Percentiles rank a stretch among this genome's conserved stretches.
phyloP scores from a whole-genome alignment of 1,140 invertebrate genomes.

The Drosophila mauritiana region DNA sequence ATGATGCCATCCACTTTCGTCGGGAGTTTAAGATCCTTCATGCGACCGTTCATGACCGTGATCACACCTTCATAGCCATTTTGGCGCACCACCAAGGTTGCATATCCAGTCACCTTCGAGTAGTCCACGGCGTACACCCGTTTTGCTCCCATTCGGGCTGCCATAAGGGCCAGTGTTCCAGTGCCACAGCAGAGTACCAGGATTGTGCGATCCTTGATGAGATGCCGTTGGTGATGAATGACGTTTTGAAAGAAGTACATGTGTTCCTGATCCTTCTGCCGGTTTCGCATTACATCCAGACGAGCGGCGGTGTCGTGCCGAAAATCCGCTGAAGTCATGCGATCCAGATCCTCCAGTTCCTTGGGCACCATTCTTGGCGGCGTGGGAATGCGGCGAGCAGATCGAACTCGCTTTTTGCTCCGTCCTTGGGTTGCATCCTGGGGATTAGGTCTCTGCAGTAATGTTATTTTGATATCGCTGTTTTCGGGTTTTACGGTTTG shows the following conservation, averaged over 20 bases:
- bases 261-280: conserved; percentile 98
- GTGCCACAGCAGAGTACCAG: conserved; percentile 99
- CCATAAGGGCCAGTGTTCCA: conserved; percentile 99
- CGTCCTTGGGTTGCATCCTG: background rate
- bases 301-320: conserved; percentile 89
- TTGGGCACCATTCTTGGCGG: conserved; percentile 28
- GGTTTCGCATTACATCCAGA: conserved; percentile 99
- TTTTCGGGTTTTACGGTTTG: background rate
- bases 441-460: background rate
- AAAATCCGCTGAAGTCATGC: conserved; percentile 68
- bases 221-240: conserved; percentile 98
- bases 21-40: conserved; percentile 90
- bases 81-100: conserved; percentile 92
- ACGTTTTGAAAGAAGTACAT: conserved; percentile 98
- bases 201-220: conserved; percentile 96
- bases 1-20: conserved; percentile 98
- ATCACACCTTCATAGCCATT: conserved; percentile 91
- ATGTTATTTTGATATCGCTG: background rate
- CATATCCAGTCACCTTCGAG: conserved; percentile 97
- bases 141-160: conserved; percentile 97
- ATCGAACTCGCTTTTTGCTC: background rate
- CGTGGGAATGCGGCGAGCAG: conserved; percentile 9
- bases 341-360: conserved; percentile 45
- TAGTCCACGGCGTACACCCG: conserved; percentile 98
- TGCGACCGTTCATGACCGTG: conserved; percentile 96